Base-by-base conservation (phyloP, 2,888 invertebrate species). In the Habroteleia sp. region DNA sequence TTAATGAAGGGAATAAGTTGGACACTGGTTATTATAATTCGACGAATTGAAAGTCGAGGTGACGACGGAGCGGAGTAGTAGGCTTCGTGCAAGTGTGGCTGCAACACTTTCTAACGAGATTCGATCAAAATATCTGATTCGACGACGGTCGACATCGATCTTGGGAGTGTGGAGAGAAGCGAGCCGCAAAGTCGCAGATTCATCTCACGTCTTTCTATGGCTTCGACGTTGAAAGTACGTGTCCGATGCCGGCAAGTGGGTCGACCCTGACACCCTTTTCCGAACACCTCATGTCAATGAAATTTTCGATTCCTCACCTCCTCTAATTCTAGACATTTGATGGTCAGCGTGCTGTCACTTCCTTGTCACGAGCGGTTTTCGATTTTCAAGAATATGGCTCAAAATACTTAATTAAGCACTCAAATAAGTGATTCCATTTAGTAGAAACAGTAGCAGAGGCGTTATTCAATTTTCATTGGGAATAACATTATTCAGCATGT, bases 201-300 rank as follows among this genome's bases (percentile, higher is more conserved):
- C 78, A 77, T 78, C 76, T 77, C 78, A 75, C 75, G 76, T 76
- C 50, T 71, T 58, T 74, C 73, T 75, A 50, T 69, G 80, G 71
- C 74, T 74, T 62, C 78, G 72, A 78, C 79, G 79, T 74, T 68
- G 78, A 80, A 82, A 80, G 80, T 79, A 73, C 73, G 63, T 58
- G 62, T 62, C 50, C 68, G 10, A 68, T 54, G 29, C 56, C 63
- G 27, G 42, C 79, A 78, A 78, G 77, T 80, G 79, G 81, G 77
- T 77, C 82, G 81, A 72, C 82, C 82, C 78, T 84, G 82, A 81
- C 83, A 82, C 83, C 80, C 77, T 81, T 81, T 77, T 76, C 69
- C 75, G 50, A 72, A 76, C 74, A 68, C 68, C 62, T 52, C 58
- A 60, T 68, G 66, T 78, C 72, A 76, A 74, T 74, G 72, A 74